Evolutionary conservation across 2,113 vertebrate species (phyloP), one percentile per base, ranked within the genome.

Genomic region (Rhea pennata): DNA sequence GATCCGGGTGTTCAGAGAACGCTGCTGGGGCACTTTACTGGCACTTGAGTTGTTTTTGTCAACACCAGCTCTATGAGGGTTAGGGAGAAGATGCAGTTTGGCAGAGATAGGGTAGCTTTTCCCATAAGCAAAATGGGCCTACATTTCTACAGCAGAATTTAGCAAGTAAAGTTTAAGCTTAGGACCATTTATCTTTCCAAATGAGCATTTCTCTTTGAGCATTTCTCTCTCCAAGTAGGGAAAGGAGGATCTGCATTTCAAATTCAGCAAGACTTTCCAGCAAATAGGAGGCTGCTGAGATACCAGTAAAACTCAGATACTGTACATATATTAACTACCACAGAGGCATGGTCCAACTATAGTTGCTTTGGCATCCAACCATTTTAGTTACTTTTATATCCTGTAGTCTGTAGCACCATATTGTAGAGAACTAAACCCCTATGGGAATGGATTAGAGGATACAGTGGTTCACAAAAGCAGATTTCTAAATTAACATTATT

Each of bases 401-500:
- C 73, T 74, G 62, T 66, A 12, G 50, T 78, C 69, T 85, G 26
- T 7, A 85, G 36, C 31, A 90, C 14, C 26, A 77, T 40, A 66
- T 0, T 48, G 22, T 13, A 76, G 24, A 83, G 81, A 89, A 90
- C 79, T 29, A 92, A 93, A 74, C 39, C 90, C 87, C 67, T 93
- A 92, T 86, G 42, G 87, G 59, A 96, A 10, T 95, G 39, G 87
- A 24, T 85, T 96, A 97, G 95, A 97, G 91, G 95, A 95, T 97
- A 96, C 96, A 97, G 96, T 96, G 94, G 96, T 97, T 96, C 96
- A 97, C 95, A 81, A 90, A 23, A 80, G 93, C 77, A 11, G 33
- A 86, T 67, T 3, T 2, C 29, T 69, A 64, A 74, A 8, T 48
- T 64, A 86, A 56, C 21, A 23, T 15, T 50, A 92, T 6, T 50